Conservation (phyloP, 2,113 vertebrate genomes). For the Saimiri boliviensis region DNA sequence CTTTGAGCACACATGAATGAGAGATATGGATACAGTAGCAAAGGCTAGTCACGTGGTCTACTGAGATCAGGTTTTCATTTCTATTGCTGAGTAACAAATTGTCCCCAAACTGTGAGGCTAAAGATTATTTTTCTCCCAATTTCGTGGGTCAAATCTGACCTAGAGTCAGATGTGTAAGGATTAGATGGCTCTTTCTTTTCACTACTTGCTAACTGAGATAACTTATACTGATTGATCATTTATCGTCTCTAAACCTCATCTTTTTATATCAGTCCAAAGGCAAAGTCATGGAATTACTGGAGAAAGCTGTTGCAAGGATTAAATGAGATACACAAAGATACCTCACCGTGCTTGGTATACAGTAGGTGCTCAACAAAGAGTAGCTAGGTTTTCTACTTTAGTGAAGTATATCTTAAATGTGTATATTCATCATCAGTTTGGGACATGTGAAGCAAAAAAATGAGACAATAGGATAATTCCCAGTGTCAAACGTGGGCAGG, state of each 20-base stretch:
- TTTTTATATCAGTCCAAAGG: not conserved
- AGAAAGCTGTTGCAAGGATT: not conserved
- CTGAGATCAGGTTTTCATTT: not conserved
- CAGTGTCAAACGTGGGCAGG: not conserved
- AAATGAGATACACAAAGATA: not conserved
- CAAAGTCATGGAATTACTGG: not conserved
- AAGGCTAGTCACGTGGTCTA: not conserved
- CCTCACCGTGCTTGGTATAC: not conserved
- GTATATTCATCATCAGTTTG: not conserved
- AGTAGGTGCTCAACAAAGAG: not conserved
- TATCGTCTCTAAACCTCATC: not conserved
- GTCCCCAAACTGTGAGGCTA: not conserved
- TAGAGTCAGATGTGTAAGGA: too few species aligned
- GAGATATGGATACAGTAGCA: too few species aligned
- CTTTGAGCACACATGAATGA: not conserved
- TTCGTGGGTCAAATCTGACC: too few species aligned
- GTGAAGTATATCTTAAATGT: not conserved
- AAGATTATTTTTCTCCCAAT: not conserved
- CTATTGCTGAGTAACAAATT: too few species aligned
- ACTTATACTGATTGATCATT: too few species aligned
- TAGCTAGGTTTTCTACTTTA: not conserved
- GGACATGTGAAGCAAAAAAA: not conserved
- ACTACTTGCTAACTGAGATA: too few species aligned
- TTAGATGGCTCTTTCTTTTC: not conserved
- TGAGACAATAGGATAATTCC: not conserved